Evolutionary conservation across 2,888 invertebrate genomes (phyloP).

Genomic region (Macrophya alboannulata): DNA sequence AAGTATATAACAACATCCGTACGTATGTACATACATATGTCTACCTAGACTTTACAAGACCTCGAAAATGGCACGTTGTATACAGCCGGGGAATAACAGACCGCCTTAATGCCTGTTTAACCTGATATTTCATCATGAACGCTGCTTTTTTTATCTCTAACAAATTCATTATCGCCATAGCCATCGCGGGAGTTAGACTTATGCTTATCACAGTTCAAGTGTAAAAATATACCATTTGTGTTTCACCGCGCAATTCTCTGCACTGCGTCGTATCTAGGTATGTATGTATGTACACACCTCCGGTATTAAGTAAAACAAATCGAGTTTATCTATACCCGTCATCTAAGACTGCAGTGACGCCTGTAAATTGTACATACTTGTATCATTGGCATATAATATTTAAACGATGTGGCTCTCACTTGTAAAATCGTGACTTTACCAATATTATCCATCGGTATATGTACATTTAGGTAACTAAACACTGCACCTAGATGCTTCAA

Average conservation of each 20-base stretch:
- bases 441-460: constrained; percentile 28
- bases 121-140: neutral
- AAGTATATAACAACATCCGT: neutral
- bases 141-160: neutral
- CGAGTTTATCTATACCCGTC: neutral
- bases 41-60: neutral
- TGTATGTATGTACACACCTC: neutral
- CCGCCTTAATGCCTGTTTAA: neutral
- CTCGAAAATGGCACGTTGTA: neutral
- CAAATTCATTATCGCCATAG: neutral
- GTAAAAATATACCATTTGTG: neutral
- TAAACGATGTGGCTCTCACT: neutral
- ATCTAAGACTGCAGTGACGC: neutral
- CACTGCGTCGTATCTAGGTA: neutral
- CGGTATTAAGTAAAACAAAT: constrained; percentile 1
- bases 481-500: neutral
- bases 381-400: neutral
- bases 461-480: constrained; percentile 17
- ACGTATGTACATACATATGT: neutral
- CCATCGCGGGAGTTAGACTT: neutral
- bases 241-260: neutral
- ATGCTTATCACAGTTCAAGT: neutral
- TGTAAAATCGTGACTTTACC: constrained; percentile 5
- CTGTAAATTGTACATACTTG: constrained; percentile 19
- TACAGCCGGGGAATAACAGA: neutral